Base-by-base conservation (phyloP, 2,888 invertebrate genomes). In the Brenthis ino region DNA sequence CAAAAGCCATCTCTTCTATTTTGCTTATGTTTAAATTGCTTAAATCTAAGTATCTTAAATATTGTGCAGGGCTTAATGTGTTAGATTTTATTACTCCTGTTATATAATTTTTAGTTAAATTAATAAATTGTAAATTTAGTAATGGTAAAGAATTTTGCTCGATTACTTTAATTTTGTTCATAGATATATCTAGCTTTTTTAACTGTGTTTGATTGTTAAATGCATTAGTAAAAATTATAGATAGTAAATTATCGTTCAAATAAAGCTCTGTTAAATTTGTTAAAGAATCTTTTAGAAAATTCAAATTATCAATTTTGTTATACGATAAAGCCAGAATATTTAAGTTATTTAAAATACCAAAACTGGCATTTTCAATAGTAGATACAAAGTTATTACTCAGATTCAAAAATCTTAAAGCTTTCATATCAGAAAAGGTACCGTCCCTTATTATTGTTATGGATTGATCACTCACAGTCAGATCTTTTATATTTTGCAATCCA, bases 61-160 rank as follows among this genome's bases (percentile, higher is more conserved):
- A 85, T 64, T 80, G 84, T 0, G 88, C 87, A 11, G 88, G 88
- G 74, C 89, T 89, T 43, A 88, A 82, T 6, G 83, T 75, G 68
- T 85, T 77, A 67, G 76, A 76, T 37, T 76, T 78, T 51, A 92
- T 75, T 8, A 67, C 65, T 24, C 86, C 88, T 24, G 58, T 73
- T n/a, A 91, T 43, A 24, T 47, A 64, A 76, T 91, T 92, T 24
- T 83, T 82, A 6, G 71, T 65, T 14, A 91, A 43, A 71, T 83
- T 78, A 1, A 92, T 75, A 76, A 84, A 87, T 74, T 91, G 87
- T n/a, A 92, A 77, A 51, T 80, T 88, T 14, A 69, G 66, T 53
- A 91, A 74, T 0, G 92, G 86, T 58, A 91, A 77, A 2, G 88
- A 82, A 71, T 82, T 72, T 67, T 76, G 76, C 71, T 86, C 85